These are phyloP conservation scores for Herminia tarsipennalis DNA, from an alignment of 2,888 invertebrate genomes.

Conservation along the genomic window DNA sequence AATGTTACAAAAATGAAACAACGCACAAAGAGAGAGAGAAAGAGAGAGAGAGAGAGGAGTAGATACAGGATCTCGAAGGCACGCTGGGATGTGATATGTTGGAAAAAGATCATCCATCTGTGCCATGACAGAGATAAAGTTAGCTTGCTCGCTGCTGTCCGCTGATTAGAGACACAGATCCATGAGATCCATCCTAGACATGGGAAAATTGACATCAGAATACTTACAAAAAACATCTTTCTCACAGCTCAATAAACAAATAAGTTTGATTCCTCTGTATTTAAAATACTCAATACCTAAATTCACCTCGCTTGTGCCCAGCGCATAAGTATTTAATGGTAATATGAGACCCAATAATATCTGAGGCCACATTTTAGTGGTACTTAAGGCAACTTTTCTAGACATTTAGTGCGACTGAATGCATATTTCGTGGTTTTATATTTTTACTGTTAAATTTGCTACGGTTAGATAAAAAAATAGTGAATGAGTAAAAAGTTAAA, in stretches of 20 bases:
- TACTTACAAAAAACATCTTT: slow-evolving; percentile 26
- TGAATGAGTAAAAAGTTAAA: too few relatives aligned
- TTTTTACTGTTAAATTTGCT: background rate
- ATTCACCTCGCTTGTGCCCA: slow-evolving; percentile 23
- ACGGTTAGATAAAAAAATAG: background rate
- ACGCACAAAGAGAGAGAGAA: too few relatives aligned
- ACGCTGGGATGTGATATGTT: too few relatives aligned
- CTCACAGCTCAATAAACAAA: slow-evolving; percentile 54
- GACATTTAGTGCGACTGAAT: background rate
- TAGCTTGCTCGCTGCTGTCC: too few relatives aligned
- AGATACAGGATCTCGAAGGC: too few relatives aligned
- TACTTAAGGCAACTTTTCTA: background rate
- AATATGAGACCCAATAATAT: slow-evolving; percentile 22
- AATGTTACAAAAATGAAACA: too few relatives aligned
- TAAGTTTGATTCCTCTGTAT: slow-evolving; percentile 39
- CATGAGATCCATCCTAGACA: too few relatives aligned
- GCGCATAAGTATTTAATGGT: slow-evolving; percentile 19
- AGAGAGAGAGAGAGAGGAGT: too few relatives aligned
- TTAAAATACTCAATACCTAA: slow-evolving; percentile 54
- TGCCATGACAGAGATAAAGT: too few relatives aligned
- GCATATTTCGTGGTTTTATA: slow-evolving; percentile 4
- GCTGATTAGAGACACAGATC: too few relatives aligned
- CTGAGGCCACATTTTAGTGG: slow-evolving; percentile 22
- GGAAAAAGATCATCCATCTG: too few relatives aligned
- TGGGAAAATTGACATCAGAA: too few relatives aligned